phyloP scores from a whole-genome alignment of 2,888 invertebrate genomes.

The Rhorus exstirpatorius region DNA sequence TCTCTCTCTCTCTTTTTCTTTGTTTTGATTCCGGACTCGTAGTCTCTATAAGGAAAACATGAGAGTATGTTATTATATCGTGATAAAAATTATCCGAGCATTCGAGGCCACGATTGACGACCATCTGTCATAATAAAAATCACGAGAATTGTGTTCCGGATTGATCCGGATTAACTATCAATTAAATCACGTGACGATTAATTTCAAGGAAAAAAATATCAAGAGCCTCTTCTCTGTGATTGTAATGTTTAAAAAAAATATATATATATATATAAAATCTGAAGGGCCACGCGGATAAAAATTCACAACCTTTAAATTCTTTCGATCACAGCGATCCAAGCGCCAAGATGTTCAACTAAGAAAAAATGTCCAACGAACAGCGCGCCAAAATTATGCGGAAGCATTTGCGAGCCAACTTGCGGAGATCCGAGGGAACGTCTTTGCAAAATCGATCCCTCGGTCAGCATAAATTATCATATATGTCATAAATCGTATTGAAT shows the following conservation, averaged over 20 bases:
- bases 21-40: slow-evolving; percentile 1
- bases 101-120: too few species aligned
- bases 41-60: neutral
- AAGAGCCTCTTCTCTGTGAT: too few species aligned
- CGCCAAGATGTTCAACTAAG: too few species aligned
- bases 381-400: slow-evolving; percentile 34
- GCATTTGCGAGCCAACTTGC: slow-evolving; percentile 46
- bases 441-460: slow-evolving; percentile 40
- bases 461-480: neutral
- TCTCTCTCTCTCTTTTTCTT: slow-evolving; percentile 7
- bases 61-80: slow-evolving; percentile 24
- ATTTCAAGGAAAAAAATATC: too few species aligned
- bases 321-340: too few species aligned
- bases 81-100: neutral
- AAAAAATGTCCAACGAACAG: slow-evolving; percentile 41
- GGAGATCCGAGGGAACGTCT: slow-evolving; percentile 12
- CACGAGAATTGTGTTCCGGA: neutral
- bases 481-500: neutral
- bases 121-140: neutral
- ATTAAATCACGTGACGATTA: neutral
- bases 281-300: too few species aligned
- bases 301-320: too few species aligned
- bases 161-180: neutral
- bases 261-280: too few species aligned
- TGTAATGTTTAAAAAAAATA: too few species aligned